Percentiles rank a stretch among this genome's conserved stretches.
These are phyloP conservation scores for Epinephelus fuscoguttatus DNA, from an alignment of 2,113 vertebrate genomes.

Conservation along the genomic window DNA sequence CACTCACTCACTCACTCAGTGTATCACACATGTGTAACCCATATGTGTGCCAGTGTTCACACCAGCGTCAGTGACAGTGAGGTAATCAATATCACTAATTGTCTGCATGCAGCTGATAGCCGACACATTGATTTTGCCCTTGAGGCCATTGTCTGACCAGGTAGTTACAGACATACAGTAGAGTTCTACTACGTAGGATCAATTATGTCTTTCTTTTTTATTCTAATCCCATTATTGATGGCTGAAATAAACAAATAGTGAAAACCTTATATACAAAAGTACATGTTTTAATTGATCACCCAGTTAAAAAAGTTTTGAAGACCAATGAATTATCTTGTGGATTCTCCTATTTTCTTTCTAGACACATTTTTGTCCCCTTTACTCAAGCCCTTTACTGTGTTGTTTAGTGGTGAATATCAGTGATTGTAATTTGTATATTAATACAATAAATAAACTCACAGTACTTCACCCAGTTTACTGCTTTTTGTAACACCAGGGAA, in stretches of 20 bases:
- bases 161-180: background rate
- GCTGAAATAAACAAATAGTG: background rate
- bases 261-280: background rate
- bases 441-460: too few relatives aligned
- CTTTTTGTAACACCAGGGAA: too few relatives aligned
- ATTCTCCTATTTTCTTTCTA: too few relatives aligned
- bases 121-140: constrained; percentile 10
- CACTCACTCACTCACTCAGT: background rate
- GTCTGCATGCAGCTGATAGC: constrained; percentile 35
- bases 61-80: background rate
- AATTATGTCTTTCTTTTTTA: background rate
- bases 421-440: too few relatives aligned
- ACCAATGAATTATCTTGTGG: too few relatives aligned
- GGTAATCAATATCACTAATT: constrained; percentile 35
- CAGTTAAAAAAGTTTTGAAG: background rate
- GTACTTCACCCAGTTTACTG: too few relatives aligned
- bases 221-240: background rate
- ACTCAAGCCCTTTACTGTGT: too few relatives aligned
- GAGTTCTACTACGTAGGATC: background rate
- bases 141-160: background rate
- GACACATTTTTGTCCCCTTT: too few relatives aligned
- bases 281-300: background rate
- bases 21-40: background rate
- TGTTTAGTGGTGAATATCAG: too few relatives aligned
- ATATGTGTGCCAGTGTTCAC: constrained; percentile 28